Conservation (phyloP, 2,888 invertebrate species). For the Gonocerus acuteangulatus region DNA sequence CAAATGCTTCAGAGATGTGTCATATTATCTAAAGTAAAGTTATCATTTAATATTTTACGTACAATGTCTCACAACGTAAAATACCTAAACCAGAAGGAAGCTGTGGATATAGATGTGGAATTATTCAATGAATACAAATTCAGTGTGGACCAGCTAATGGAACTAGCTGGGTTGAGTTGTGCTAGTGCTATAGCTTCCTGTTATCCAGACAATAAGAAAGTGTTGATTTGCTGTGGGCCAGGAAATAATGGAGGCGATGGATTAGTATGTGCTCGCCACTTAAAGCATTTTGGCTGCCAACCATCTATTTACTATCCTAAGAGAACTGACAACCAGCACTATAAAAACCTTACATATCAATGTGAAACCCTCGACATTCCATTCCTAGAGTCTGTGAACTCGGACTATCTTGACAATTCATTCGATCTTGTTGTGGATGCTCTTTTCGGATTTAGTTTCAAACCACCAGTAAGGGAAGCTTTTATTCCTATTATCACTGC, state of each 20-base stretch:
- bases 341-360: constrained; percentile 73
- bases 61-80: constrained; percentile 45
- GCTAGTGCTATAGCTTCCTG: constrained; percentile 76
- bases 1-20: too few species aligned
- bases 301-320: constrained; percentile 80
- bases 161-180: constrained; percentile 91
- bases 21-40: too few species aligned
- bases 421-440: constrained; percentile 85
- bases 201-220: constrained; percentile 49
- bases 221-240: constrained; percentile 71
- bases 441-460: constrained; percentile 94
- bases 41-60: constrained; percentile 3
- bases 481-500: constrained; percentile 62
- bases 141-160: constrained; percentile 96
- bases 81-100: constrained; percentile 73
- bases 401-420: constrained; percentile 44
- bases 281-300: constrained; percentile 80
- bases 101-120: constrained; percentile 78
- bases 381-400: constrained; percentile 54
- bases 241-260: constrained; percentile 99
- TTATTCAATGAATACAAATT: constrained; percentile 88
- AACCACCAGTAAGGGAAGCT: constrained; percentile 76
- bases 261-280: constrained; percentile 89
- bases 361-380: constrained; percentile 70
- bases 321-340: constrained; percentile 69